Percentiles rank a stretch among this genome's conserved stretches.
phyloP scores from a whole-genome alignment of 2,113 vertebrate species.

The Ptyas mucosa region DNA sequence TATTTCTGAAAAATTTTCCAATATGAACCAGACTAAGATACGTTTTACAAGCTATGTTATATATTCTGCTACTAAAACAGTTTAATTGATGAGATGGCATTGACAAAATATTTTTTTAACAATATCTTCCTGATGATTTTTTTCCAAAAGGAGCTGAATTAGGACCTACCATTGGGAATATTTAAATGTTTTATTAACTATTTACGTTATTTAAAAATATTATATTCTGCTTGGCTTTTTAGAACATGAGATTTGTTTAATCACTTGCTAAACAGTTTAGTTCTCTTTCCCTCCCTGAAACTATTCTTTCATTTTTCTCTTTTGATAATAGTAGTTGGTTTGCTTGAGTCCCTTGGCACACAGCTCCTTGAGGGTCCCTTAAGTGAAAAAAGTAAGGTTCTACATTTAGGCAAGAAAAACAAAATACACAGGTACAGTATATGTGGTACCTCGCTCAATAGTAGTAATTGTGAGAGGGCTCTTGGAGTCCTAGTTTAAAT shows the following conservation, averaged over 20 bases:
- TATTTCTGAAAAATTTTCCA: background rate
- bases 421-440: too few relatives aligned
- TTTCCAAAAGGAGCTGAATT: background rate
- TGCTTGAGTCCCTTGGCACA: background rate
- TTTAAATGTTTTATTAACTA: background rate
- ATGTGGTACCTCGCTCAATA: too few relatives aligned
- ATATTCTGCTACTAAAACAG: background rate
- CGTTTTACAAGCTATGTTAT: background rate
- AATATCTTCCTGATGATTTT: background rate
- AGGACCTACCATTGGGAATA: background rate
- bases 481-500: too few relatives aligned
- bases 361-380: background rate
- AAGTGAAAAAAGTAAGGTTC: background rate
- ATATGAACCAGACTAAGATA: background rate
- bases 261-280: background rate
- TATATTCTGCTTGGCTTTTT: background rate
- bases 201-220: background rate
- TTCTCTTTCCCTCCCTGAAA: background rate
- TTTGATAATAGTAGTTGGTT: background rate
- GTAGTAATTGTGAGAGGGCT: too few relatives aligned
- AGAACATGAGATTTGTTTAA: background rate
- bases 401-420: too few relatives aligned
- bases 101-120: background rate
- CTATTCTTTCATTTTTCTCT: background rate
- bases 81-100: background rate